Evolutionary conservation across 1,140 invertebrate species (phyloP).

Genomic region (Scylla paramamosain): DNA sequence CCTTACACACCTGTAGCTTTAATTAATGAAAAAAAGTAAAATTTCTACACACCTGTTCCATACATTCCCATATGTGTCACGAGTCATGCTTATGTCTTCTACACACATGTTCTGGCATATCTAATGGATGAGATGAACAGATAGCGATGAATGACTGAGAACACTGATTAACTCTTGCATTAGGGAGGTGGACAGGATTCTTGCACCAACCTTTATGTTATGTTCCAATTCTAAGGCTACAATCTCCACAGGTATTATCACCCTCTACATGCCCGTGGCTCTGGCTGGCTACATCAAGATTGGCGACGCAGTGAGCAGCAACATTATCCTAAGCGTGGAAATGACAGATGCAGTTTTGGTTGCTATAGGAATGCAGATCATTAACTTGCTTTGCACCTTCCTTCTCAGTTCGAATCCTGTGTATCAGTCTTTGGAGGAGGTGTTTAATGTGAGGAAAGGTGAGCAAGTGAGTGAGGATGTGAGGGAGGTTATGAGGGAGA

Average conservation of each 20-base stretch:
- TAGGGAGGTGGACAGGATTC: too few relatives aligned
- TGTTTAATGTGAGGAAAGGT: conserved; percentile 85
- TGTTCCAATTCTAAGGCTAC: too few relatives aligned
- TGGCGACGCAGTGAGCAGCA: conserved; percentile 82
- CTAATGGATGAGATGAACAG: too few relatives aligned
- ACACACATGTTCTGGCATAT: too few relatives aligned
- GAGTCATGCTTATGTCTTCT: too few relatives aligned
- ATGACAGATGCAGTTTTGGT: conserved; percentile 79
- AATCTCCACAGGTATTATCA: conserved; percentile 55
- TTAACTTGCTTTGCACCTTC: conserved; percentile 85
- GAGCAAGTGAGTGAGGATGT: conserved; percentile 77
- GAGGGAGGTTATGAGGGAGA: neutral
- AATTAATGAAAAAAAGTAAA: too few relatives aligned
- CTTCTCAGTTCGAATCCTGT: conserved; percentile 86
- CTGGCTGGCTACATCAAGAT: conserved; percentile 83
- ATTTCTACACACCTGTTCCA: too few relatives aligned
- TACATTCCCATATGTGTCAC: too few relatives aligned
- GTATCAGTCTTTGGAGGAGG: conserved; percentile 86
- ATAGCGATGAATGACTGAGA: too few relatives aligned
- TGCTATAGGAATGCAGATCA: conserved; percentile 82
- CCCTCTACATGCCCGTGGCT: conserved; percentile 84
- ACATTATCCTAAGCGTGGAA: conserved; percentile 82
- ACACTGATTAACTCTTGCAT: too few relatives aligned
- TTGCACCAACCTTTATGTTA: too few relatives aligned
- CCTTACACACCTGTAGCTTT: too few relatives aligned